phyloP scores from a whole-genome alignment of 2,888 invertebrate genomes.

The Cenopis cana region DNA sequence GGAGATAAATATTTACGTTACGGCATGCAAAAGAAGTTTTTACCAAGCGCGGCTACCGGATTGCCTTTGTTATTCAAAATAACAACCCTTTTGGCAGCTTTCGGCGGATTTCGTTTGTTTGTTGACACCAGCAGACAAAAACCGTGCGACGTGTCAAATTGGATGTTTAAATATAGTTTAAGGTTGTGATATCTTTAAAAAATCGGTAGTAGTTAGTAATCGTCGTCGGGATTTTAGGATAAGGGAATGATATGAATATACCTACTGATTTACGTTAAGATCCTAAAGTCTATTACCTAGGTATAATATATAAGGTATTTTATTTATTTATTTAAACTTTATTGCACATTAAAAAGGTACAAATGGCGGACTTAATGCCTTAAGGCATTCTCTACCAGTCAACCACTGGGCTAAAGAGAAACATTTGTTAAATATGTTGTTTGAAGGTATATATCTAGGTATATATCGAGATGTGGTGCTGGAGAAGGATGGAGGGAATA shows the following conservation, averaged over 20 bases:
- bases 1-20: slow-evolving; percentile 80
- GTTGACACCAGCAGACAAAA: slow-evolving; percentile 62
- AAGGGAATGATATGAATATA: background rate
- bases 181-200: slow-evolving; percentile 26
- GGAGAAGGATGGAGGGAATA: too few relatives aligned
- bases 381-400: too few relatives aligned
- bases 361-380: too few relatives aligned
- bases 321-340: too few relatives aligned
- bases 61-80: slow-evolving; percentile 75
- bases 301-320: too few relatives aligned
- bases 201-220: background rate
- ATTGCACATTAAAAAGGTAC: too few relatives aligned
- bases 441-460: too few relatives aligned
- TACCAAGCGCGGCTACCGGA: slow-evolving; percentile 72
- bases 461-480: too few relatives aligned
- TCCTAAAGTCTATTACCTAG: background rate
- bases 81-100: slow-evolving; percentile 76
- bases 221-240: background rate
- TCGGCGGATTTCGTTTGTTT: slow-evolving; percentile 65
- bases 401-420: too few relatives aligned
- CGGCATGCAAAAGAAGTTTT: slow-evolving; percentile 82
- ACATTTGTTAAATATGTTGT: too few relatives aligned
- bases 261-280: background rate
- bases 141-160: slow-evolving; percentile 59
- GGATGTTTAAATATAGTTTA: slow-evolving; percentile 53